Base-by-base conservation (phyloP, 1,140 invertebrate species). In the Drosophila pruinosa region DNA sequence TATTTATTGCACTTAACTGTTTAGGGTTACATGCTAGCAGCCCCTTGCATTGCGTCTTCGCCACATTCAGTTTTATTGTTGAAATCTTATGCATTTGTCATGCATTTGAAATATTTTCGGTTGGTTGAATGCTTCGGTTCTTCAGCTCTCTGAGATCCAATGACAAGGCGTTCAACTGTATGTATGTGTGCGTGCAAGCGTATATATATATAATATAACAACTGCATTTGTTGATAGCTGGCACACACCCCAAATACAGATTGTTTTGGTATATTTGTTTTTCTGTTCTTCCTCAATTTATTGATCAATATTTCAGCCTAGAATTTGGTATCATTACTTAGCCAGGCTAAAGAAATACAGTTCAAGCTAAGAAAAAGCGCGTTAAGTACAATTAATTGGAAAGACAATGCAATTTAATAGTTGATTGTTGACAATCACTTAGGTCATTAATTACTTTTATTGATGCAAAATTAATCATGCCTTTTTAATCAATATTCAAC, bases 41-140 rank as follows among this genome's bases (percentile, higher is more conserved):
- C 5, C 50, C 26, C 50, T 15, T 14, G 15, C 14, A 17, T 14
- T 34, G n/a, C 21, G n/a, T 47, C 15, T 28, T 41, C 7, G 8
- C 41, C 39, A 47, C 47, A 67, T 34, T 43, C 50, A 36, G 53
- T 61, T 39, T 54, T 62, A 69, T 82, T 86, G 82, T 78, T 86
- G 82, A 86, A 82, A 86, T 86, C 82, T 88, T 82, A 86, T 86
- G 82, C 82, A 86, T 88, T 86, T 86, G 82, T 88, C 82, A 86
- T 86, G 82, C 81, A 88, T 86, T 88, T 72, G 71, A 88, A 86
- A 86, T 86, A 86, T 86, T 88, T 88, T 86, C 75, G 82, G 78
- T 78, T 65, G 78, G 82, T 56, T 70, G 72, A 62, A 72, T 70
- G 36, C 28, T 34, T 72, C 15, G 26, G n/a, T 36, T 28, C 57